phyloP scores from a whole-genome alignment of 2,113 vertebrate genomes.

The Malurus melanocephalus region DNA sequence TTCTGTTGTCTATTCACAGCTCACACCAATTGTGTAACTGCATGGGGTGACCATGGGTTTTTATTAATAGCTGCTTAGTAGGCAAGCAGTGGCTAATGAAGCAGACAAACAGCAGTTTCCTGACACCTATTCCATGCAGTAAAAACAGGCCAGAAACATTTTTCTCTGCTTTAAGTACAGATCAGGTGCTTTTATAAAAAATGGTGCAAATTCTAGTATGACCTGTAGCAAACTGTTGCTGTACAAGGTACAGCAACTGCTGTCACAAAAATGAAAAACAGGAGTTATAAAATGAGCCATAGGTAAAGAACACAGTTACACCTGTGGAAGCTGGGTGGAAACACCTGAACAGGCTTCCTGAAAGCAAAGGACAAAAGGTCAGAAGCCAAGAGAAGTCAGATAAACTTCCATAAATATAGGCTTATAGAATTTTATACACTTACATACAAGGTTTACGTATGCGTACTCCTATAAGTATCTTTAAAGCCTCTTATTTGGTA shows the following conservation, averaged over 20 bases:
- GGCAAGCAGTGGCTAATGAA: neutral
- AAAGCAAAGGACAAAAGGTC: neutral
- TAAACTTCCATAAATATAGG: neutral
- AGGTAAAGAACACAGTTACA: neutral
- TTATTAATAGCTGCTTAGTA: neutral
- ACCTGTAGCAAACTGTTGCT: neutral
- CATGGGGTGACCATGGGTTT: neutral
- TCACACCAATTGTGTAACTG: neutral
- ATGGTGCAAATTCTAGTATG: neutral
- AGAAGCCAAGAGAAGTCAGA: neutral
- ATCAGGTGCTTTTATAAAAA: neutral
- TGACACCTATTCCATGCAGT: neutral
- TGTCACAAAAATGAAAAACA: neutral
- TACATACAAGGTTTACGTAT: neutral
- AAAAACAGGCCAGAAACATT: neutral
- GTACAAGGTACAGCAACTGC: fast-evolving
- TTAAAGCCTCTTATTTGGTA: neutral
- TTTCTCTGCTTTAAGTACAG: neutral
- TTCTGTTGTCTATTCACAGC: neutral
- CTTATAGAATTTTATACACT: neutral
- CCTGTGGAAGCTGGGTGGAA: neutral
- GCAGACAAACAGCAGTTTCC: neutral
- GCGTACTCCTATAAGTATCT: neutral
- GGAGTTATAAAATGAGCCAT: neutral
- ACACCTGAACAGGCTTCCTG: fast-evolving